Evolutionary conservation across 2,113 vertebrate genomes (phyloP), one percentile per base, ranked within the genome.

Genomic region (Larimichthys crocea): DNA sequence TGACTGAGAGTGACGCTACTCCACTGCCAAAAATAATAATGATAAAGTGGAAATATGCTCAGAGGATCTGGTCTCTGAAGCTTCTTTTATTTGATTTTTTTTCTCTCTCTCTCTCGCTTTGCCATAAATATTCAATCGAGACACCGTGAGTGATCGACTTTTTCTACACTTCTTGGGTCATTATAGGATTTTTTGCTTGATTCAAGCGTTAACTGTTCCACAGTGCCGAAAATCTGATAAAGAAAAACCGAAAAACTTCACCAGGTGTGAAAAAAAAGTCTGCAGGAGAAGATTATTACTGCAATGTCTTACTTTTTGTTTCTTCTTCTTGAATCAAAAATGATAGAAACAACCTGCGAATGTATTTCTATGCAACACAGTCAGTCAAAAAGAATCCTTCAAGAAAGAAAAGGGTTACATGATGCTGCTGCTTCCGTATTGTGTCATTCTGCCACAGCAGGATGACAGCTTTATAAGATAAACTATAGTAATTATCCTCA

Each of bases 11-110:
- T 26, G 35, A 76, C 40, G 46, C 65, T 56, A 57, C 48, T 0
- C 5, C 44, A 44, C 56, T 67, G 72, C 67, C 56, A 67, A 53
- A 24, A 59, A n/a, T 10, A 77, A 74, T 56, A 40, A 66, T 29
- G 31, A 67, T 9, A 35, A 19, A 29, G n/a, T 20, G 3, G 67
- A 31, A 35, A 49, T 5, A 3, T 61, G n/a, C 42, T 20, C 26
- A 31, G 57, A 56, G 26, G 8, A 31, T 67, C 29, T 20, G 9
- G 48, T 63, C 40, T 71, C 48, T 57, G n/a, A 75, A 69, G 40
- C 72, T 16, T 0, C 40, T 16, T 66, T 46, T 10, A 1, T 19
- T 49, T 65, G 35, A 53, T 5, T 14, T 24, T 22, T 57, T 44
- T 22, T 74, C 5, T 48, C 1, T 35, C 35, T 16, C 10, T 74